phyloP scores from a whole-genome alignment of 2,888 invertebrate genomes.

The Baccha elongata region DNA sequence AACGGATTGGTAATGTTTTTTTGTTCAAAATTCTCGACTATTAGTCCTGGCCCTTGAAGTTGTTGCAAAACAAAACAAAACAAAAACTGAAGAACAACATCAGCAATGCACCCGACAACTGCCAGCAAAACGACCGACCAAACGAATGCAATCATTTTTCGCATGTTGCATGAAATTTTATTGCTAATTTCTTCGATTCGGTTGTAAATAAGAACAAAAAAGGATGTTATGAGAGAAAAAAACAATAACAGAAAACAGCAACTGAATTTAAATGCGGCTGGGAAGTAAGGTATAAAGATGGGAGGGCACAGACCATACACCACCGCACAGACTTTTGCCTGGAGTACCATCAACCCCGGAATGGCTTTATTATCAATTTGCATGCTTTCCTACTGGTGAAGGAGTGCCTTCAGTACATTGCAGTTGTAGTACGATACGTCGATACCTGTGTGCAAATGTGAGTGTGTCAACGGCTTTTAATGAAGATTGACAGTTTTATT shows the following conservation, averaged over 20 bases:
- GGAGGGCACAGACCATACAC: not conserved
- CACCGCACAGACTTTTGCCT: not conserved
- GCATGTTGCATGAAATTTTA: slow-evolving; percentile 70
- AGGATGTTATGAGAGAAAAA: not conserved
- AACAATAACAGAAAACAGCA: not conserved
- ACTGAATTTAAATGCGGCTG: slow-evolving; percentile 36
- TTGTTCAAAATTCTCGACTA: slow-evolving; percentile 55
- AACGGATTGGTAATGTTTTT: slow-evolving; percentile 25
- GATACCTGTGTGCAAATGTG: slow-evolving; percentile 3
- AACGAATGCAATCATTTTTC: slow-evolving; percentile 67
- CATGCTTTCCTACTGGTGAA: slow-evolving; percentile 37
- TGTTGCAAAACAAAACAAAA: slow-evolving; percentile 43
- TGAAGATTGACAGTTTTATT: slow-evolving; percentile 23
- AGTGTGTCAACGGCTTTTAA: slow-evolving; percentile 35
- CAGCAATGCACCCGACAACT: slow-evolving; percentile 49
- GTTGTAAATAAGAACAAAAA: slow-evolving; percentile 28
- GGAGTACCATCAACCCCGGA: slow-evolving; percentile 14
- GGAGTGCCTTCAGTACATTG: slow-evolving; percentile 11
- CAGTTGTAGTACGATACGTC: not conserved
- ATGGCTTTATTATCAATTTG: slow-evolving; percentile 66
- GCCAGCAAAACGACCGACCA: not conserved
- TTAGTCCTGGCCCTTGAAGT: slow-evolving; percentile 60
- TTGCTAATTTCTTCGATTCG: slow-evolving; percentile 68
- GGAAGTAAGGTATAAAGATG: slow-evolving; percentile 2
- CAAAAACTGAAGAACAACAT: slow-evolving; percentile 20